phyloP scores from a whole-genome alignment of 2,113 vertebrate species.

The Crocuta crocuta region DNA sequence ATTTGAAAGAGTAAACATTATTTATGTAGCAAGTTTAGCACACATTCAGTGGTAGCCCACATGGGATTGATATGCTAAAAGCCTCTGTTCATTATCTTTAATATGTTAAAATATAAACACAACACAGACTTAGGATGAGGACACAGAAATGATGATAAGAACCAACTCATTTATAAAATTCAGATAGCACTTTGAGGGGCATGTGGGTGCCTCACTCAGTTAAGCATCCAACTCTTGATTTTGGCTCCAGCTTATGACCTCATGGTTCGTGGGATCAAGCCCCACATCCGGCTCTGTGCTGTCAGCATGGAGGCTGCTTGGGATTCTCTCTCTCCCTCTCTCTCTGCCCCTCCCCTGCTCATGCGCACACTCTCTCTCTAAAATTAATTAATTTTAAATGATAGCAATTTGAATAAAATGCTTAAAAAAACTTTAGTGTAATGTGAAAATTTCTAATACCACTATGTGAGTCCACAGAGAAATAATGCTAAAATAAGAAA shows the following conservation, averaged over 20 bases:
- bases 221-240: too few relatives aligned
- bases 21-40: neutral
- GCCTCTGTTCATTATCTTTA: neutral
- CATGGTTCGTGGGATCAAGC: too few relatives aligned
- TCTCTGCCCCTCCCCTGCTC: too few relatives aligned
- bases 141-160: neutral
- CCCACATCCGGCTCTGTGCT: too few relatives aligned
- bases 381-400: neutral
- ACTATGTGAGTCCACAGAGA: neutral
- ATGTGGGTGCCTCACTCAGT: too few relatives aligned
- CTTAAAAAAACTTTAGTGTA: neutral
- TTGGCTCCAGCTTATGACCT: too few relatives aligned
- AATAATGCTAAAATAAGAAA: neutral
- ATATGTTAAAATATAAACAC: neutral
- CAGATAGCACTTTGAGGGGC: neutral
- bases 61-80: neutral
- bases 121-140: neutral
- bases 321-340: too few relatives aligned
- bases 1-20: conserved; percentile 6
- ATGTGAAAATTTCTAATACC: neutral
- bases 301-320: too few relatives aligned
- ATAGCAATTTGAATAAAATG: neutral
- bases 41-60: neutral
- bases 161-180: conserved; percentile 25
- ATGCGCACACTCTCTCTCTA: too few relatives aligned